A percentile compares a stretch with the other conserved stretches of the same genome.
Conservation (phyloP, 92 coral and sea anemone genomes). For the Porites cylindrica region DNA sequence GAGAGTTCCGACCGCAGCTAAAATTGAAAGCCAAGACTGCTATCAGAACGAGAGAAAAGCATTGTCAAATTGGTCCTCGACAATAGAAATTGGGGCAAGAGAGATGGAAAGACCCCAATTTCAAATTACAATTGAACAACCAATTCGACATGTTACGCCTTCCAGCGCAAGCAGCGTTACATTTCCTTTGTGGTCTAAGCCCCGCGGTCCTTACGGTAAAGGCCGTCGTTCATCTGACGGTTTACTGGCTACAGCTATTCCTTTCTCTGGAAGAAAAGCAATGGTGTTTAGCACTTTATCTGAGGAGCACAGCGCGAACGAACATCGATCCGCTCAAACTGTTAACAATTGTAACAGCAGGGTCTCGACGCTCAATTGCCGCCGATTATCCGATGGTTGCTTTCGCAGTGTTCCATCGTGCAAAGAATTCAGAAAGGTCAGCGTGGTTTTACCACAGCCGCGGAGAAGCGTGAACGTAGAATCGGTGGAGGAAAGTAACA, state of each 20-base stretch:
- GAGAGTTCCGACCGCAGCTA: conserved; percentile 42
- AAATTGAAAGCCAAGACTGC: conserved; percentile 7
- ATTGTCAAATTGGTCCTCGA: neutral
- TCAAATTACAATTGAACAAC: conserved; percentile 33
- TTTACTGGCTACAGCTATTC: neutral
- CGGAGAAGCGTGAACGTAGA: conserved; percentile 12
- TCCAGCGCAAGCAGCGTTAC: conserved; percentile 11
- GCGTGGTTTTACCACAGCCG: conserved; percentile 46
- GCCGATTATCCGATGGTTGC: conserved; percentile 61
- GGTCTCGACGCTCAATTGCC: conserved; percentile 35
- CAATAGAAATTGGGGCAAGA: conserved; percentile 13
- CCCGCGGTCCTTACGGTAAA: neutral
- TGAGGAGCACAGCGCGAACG: conserved; percentile 22
- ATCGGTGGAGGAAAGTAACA: neutral
- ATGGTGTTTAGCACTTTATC: conserved; percentile 21
- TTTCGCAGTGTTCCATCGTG: conserved; percentile 22
- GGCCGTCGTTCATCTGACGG: conserved; percentile 54
- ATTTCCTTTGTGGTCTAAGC: conserved; percentile 17
- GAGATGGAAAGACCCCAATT: conserved; percentile 25
- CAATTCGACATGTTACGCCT: conserved; percentile 43
- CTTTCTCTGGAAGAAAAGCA: conserved; percentile 10
- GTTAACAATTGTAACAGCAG: conserved; percentile 18
- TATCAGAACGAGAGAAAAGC: neutral
- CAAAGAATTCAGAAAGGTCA: conserved; percentile 37
- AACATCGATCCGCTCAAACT: neutral